These are phyloP conservation scores for Sanderia malayensis DNA, from an alignment of 30 jellyfish, hydroid and myxozoan genomes.

Conservation along the genomic window DNA sequence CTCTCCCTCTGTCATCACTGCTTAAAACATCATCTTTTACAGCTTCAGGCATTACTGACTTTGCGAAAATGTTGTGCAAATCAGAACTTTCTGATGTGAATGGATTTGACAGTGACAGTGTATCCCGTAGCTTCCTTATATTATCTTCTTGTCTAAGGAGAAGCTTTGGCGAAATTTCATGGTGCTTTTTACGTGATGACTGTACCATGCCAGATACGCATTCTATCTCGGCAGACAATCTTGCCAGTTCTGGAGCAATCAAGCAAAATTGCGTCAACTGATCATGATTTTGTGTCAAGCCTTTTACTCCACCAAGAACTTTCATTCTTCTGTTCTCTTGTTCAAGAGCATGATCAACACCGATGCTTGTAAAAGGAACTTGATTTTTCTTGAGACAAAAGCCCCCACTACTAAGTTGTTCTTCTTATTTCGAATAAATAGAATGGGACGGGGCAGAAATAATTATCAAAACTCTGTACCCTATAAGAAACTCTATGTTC, in stretches of 20 bases:
- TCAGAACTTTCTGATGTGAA: slow-evolving; percentile 38
- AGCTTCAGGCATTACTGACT: slow-evolving; percentile 31
- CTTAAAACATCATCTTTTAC: slow-evolving; percentile 39
- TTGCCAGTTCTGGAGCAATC: slow-evolving; percentile 27
- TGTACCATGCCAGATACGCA: slow-evolving; percentile 30
- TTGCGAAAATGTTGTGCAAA: slow-evolving; percentile 30
- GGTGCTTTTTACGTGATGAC: slow-evolving; percentile 36
- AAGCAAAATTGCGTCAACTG: slow-evolving; percentile 23
- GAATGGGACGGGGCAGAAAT: no score
- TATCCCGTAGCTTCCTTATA: slow-evolving; percentile 45
- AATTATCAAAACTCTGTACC: no score
- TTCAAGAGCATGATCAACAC: slow-evolving; percentile 65
- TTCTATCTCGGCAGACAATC: slow-evolving; percentile 14
- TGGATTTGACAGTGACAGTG: slow-evolving; percentile 46
- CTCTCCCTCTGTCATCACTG: slow-evolving; percentile 56
- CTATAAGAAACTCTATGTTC: no score
- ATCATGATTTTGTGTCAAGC: slow-evolving; percentile 21
- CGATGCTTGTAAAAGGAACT: slow-evolving; percentile 33
- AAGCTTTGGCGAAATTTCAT: slow-evolving; percentile 37
- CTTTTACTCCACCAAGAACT: slow-evolving; percentile 35
- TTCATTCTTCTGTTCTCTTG: slow-evolving; percentile 45
- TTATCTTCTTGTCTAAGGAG: slow-evolving; percentile 47
- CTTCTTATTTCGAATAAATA: no score
- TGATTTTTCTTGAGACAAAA: slow-evolving; percentile 30
- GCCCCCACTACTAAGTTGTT: slow-evolving; percentile 21